Conservation (phyloP, 1,140 invertebrate genomes). For the Eulimnadia texana region DNA sequence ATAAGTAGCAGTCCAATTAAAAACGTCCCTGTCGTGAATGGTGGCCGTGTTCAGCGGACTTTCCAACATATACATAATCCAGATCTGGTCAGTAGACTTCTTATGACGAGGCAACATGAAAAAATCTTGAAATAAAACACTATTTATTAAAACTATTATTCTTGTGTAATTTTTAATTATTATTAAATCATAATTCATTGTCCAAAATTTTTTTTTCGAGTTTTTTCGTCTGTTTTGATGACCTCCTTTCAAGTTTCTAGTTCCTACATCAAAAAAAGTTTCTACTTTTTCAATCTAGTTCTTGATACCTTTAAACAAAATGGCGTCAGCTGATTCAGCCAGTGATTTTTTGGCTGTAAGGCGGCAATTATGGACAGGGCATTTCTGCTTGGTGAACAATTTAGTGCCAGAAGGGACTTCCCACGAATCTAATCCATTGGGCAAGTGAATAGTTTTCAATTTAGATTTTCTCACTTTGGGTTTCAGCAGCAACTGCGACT, state of each 20-base stretch:
- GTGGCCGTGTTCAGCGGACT: slow-evolving; percentile 84
- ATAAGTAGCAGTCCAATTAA: slow-evolving; percentile 94
- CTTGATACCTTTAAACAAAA: slow-evolving; percentile 62
- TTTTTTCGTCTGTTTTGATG: too few relatives aligned
- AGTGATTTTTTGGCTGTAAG: slow-evolving; percentile 55
- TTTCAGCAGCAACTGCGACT: slow-evolving; percentile 12
- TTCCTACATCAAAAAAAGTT: too few relatives aligned
- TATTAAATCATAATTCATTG: too few relatives aligned
- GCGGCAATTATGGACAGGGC: slow-evolving; percentile 59
- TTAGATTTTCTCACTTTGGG: not conserved
- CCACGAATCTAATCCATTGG: slow-evolving; percentile 66
- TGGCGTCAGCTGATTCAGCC: slow-evolving; percentile 59
- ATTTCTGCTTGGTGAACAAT: slow-evolving; percentile 47
- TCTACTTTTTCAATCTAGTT: too few relatives aligned
- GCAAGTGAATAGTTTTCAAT: slow-evolving; percentile 64
- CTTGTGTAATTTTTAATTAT: too few relatives aligned
- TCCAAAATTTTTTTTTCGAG: too few relatives aligned
- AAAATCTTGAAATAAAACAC: slow-evolving; percentile 39
- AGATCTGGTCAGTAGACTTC: slow-evolving; percentile 51
- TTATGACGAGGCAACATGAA: slow-evolving; percentile 39
- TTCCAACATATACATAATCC: slow-evolving; percentile 83
- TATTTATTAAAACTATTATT: not conserved
- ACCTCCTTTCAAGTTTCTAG: too few relatives aligned
- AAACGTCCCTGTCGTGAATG: slow-evolving; percentile 51
- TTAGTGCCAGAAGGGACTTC: slow-evolving; percentile 51